Base-by-base conservation (phyloP, 2,797 vertebrate genomes). In the Eidolon dupreanum region DNA sequence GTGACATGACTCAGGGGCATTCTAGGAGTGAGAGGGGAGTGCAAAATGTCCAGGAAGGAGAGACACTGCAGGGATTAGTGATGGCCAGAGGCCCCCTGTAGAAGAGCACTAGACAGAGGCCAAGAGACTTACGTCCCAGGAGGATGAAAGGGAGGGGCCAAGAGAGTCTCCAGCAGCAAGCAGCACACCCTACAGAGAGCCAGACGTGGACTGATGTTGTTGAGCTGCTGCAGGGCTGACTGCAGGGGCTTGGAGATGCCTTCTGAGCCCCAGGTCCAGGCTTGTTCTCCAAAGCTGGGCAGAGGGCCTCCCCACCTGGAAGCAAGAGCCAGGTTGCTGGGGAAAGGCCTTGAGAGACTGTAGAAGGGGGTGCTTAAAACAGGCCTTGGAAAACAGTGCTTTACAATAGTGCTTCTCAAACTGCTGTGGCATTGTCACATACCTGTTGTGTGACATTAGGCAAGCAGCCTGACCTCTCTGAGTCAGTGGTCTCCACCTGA, bases 1-100 rank as follows among this genome's bases (percentile, higher is more conserved):
- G 78, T 61, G 97, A 90, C 88, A 83, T 63, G 83, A 86, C 16
- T 24, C 57, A 81, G 68, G 88, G 95, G 20, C 46, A 88, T 46
- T 88, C 33, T 92, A 88, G 46, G 65, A 55, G 71, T 9, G 19
- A 36, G 41, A 17, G 51, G 6, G 11, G 26, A 36, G 0, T 16
- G 7, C 6, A 78, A 71, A 22, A 63, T 33, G 19, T 79, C 81
- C 88, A 61, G 38, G 33, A 31, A 82, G 33, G 79, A 41, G 71
- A 55, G 38, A 41, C 43, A 6, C 46, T 73, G 20, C 20, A 46
- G 78, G 82, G 49, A 78, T 46, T 36, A 46, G 36, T 74, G 81
- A 53, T 24, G 5, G 57, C 19, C 49, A 46, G 81, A 95, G 33
- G 83, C 33, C 38, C 13, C 20, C 59, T 92, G 53, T 28, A 84